Conservation (phyloP, 2,113 vertebrate species). For the Pedionomus torquatus region DNA sequence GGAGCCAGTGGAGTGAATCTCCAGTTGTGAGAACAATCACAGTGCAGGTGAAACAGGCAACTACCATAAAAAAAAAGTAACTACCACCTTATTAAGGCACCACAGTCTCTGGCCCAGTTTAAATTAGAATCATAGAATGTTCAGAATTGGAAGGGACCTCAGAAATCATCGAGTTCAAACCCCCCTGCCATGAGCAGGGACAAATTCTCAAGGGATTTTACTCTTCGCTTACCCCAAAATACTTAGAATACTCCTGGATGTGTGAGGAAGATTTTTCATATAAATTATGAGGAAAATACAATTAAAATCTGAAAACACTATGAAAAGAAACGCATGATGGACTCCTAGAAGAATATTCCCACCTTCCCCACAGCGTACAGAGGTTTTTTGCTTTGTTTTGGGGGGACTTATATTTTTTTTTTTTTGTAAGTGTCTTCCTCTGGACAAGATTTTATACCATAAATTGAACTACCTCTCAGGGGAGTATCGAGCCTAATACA, state of each 20-base stretch:
- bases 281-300: neutral
- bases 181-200: too few species aligned
- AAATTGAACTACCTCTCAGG: conserved; percentile 3
- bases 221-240: neutral
- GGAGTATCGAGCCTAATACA: conserved; percentile 41
- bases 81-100: neutral
- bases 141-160: too few species aligned
- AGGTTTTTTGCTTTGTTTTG: neutral
- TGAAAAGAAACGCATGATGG: neutral
- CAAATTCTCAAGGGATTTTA: neutral
- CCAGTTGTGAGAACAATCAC: neutral
- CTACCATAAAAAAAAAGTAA: neutral
- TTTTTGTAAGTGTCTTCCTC: neutral
- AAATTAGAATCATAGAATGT: too few species aligned
- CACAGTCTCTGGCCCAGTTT: neutral
- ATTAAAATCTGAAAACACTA: neutral
- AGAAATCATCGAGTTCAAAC: too few species aligned
- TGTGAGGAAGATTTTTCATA: neutral
- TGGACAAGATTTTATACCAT: conserved; percentile 43
- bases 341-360: neutral
- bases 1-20: neutral
- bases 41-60: neutral
- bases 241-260: neutral
- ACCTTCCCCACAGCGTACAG: neutral
- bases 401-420: neutral